Conservation (phyloP, 2,888 invertebrate genomes). For the Tenthredo scrophulariae region DNA sequence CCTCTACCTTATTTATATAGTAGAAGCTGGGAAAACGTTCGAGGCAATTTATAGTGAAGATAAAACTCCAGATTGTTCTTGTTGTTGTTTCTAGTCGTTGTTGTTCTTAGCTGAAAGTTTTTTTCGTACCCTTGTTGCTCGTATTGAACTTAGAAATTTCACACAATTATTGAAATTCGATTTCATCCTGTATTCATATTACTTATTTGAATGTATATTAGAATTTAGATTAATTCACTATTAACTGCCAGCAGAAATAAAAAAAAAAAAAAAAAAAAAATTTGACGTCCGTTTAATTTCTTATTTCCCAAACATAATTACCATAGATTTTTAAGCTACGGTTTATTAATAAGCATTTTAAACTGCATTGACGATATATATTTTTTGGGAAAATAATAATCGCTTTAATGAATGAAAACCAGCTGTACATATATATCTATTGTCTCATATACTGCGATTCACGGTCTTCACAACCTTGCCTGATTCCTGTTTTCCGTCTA, state of each 20-base stretch:
- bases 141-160: neutral
- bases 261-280: neutral
- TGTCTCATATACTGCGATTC: neutral
- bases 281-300: neutral
- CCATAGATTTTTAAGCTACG: too few relatives aligned
- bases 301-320: neutral
- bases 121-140: neutral
- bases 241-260: neutral
- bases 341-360: too few relatives aligned
- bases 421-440: neutral
- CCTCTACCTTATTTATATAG: neutral
- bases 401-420: neutral
- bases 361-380: too few relatives aligned
- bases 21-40: neutral
- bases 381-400: neutral
- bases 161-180: neutral
- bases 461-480: neutral
- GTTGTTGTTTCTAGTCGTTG: neutral
- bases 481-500: neutral
- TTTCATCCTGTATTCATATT: neutral
- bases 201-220: neutral
- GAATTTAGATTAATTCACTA: neutral
- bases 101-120: neutral
- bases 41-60: conserved; percentile 9
- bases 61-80: conserved; percentile 2